Evolutionary conservation across 2,888 invertebrate genomes (phyloP).

Genomic region (Agriotes lineatus): DNA sequence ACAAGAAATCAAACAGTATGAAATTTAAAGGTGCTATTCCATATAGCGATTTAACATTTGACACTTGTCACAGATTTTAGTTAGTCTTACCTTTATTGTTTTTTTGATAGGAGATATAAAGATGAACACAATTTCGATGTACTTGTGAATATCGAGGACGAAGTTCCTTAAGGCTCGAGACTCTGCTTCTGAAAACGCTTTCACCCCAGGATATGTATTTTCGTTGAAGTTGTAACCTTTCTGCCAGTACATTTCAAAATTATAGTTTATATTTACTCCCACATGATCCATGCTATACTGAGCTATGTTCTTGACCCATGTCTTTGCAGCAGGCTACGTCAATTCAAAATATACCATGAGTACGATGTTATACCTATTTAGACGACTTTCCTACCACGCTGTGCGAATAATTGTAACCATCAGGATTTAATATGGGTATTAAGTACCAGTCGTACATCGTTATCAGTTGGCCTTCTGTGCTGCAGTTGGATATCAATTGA

Average conservation of each 20-base stretch:
- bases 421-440: constrained; percentile 19
- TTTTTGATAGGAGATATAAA: background rate
- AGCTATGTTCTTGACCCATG: constrained; percentile 20
- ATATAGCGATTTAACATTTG: too few relatives aligned
- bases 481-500: constrained; percentile 8
- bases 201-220: constrained; percentile 13
- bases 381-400: background rate
- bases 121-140: constrained; percentile 5
- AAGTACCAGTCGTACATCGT: constrained; percentile 19
- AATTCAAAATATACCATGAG: background rate
- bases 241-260: background rate
- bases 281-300: constrained; percentile 9
- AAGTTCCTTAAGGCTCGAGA: background rate
- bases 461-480: background rate
- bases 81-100: too few relatives aligned
- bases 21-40: too few relatives aligned
- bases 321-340: background rate
- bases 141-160: background rate
- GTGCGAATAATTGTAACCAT: constrained; percentile 16
- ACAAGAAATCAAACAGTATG: too few relatives aligned
- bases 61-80: too few relatives aligned
- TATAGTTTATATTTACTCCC: constrained; percentile 18
- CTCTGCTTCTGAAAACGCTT: constrained; percentile 5
- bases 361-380: background rate
- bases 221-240: constrained; percentile 4